Evolutionary conservation across 1,140 invertebrate species (phyloP).

Genomic region (Maniola jurtina): DNA sequence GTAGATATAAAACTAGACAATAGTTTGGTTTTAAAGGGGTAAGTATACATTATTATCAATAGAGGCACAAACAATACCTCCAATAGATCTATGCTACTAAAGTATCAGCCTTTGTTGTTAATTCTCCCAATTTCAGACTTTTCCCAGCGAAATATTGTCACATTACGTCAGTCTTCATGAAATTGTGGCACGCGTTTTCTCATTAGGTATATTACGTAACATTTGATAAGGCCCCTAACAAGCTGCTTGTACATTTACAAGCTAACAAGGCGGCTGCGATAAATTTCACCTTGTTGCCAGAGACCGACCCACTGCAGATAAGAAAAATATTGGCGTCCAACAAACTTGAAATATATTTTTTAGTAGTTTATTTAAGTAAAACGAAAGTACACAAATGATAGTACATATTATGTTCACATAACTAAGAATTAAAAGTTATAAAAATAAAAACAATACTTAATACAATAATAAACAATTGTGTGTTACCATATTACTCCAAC

Average conservation of each 20-base stretch:
- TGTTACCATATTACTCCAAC: too few relatives aligned
- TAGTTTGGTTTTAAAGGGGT: too few relatives aligned
- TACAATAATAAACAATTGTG: too few relatives aligned
- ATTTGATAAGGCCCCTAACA: slow-evolving; percentile 46
- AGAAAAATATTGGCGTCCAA: slow-evolving; percentile 33
- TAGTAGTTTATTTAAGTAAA: too few relatives aligned
- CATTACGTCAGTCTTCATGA: background rate
- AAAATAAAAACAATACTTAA: too few relatives aligned
- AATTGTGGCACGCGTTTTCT: slow-evolving; percentile 4
- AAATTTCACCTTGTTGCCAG: slow-evolving; percentile 48
- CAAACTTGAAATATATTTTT: background rate
- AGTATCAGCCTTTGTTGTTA: background rate
- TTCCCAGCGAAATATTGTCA: background rate
- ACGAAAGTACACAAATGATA: too few relatives aligned
- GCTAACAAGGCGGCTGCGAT: slow-evolving; percentile 54
- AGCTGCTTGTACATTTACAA: slow-evolving; percentile 55
- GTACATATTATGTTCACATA: too few relatives aligned
- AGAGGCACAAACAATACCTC: too few relatives aligned
- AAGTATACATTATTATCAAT: too few relatives aligned
- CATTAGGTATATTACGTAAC: slow-evolving; percentile 23
- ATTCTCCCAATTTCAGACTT: background rate
- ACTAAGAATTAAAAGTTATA: too few relatives aligned
- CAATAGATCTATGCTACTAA: too few relatives aligned
- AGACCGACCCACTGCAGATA: slow-evolving; percentile 34
- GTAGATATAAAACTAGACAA: too few relatives aligned